Evolutionary conservation across 2,113 vertebrate genomes (phyloP), one percentile per base, ranked within the genome.

Genomic region (Brachyhypopomus occidentalis): DNA sequence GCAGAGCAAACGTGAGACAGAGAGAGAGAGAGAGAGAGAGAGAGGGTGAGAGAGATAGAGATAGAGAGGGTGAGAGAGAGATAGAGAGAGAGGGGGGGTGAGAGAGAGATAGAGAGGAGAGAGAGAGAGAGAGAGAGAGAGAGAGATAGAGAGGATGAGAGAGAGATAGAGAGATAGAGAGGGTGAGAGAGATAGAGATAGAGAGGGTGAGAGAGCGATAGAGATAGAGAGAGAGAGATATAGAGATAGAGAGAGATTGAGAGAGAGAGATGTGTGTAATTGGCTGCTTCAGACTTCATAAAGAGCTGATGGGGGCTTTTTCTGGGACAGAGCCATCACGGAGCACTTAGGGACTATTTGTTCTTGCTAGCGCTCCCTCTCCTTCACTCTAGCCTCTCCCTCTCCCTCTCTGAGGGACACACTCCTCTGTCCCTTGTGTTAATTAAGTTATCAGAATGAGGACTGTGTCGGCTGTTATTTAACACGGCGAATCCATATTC

Each of bases 401-500:
- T 27, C 48, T n/a, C 56, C 36, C 64, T 78, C 80, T 62, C 74
- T 34, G 17, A 45, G 63, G 75, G 30, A 63, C n/a, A 60, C 22
- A 75, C 71, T 56, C 4, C 72, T 73, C 56, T 66, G 41, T 79
- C 77, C 77, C 70, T 23, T 58, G 77, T 73, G 85, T 87, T 90
- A 88, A 90, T 92, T 91, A 90, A 90, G 77, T 69, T 70, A 59
- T 75, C 72, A 38, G 77, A 84, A 75, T 12, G 56, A 60, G 80
- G 78, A 66, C 72, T 30, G 59, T 11, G n/a, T 73, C 81, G 82
- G 82, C 81, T 79, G 78, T 88, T 87, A 89, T 84, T 91, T 89
- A 89, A 88, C 22, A 84, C 78, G 78, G 22, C 58, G 81, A 76
- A 81, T 55, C 80, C 30, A 30, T n/a, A 77, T 89, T 84, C 83